phyloP scores from a whole-genome alignment of 2,888 invertebrate genomes.

The Spilarctia lutea region DNA sequence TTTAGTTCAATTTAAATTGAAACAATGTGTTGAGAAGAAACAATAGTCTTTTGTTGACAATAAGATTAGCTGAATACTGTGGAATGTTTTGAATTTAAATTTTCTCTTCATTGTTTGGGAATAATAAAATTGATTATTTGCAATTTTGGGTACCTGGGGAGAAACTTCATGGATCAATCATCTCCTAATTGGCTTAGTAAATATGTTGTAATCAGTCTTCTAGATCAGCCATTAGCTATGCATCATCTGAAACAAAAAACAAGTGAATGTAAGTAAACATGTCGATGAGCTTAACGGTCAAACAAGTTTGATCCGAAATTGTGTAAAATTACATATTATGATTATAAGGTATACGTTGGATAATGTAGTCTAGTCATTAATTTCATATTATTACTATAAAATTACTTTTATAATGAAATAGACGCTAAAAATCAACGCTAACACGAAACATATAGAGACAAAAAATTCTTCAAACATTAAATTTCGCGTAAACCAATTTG shows the following conservation, averaged over 20 bases:
- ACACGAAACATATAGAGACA: constrained; percentile 56
- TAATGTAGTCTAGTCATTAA: constrained; percentile 60
- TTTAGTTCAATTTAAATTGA: constrained; percentile 77
- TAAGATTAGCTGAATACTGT: constrained; percentile 85
- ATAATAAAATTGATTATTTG: constrained; percentile 64
- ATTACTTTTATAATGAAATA: constrained; percentile 75
- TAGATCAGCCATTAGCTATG: constrained; percentile 69
- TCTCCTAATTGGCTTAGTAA: constrained; percentile 73
- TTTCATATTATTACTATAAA: constrained; percentile 65
- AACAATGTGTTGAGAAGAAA: constrained; percentile 83
- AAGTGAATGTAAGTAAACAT: constrained; percentile 51
- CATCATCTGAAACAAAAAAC: constrained; percentile 78
- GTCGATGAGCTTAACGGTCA: constrained; percentile 46
- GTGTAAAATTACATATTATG: constrained; percentile 63
- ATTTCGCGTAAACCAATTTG: constrained; percentile 77
- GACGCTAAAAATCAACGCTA: constrained; percentile 50
- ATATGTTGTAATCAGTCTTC: constrained; percentile 80
- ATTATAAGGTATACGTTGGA: constrained; percentile 52
- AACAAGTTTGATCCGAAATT: constrained; percentile 59
- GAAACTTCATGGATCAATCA: constrained; percentile 74
- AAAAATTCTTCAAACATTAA: constrained; percentile 71
- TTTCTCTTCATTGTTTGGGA: constrained; percentile 81
- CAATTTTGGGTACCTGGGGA: constrained; percentile 67
- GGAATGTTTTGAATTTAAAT: constrained; percentile 84
- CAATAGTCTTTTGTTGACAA: constrained; percentile 85